Conservation (phyloP, 2,797 vertebrate genomes). For the Enoplosus armatus region DNA sequence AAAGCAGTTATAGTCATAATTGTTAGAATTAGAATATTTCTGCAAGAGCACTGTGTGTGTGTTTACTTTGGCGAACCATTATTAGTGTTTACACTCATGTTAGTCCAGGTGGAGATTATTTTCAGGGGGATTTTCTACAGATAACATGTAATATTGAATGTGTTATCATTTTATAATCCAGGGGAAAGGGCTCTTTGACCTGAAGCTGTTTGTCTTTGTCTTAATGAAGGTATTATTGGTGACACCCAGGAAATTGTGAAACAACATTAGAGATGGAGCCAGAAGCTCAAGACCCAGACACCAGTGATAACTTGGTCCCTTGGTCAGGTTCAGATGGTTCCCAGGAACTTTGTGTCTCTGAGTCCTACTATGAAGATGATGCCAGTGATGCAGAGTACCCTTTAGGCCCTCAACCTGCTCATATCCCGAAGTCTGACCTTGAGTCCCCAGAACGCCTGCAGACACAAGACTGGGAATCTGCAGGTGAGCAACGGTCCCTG, state of each 20-base stretch:
- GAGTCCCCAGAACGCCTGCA: slow-evolving; percentile 42
- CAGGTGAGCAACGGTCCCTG: slow-evolving; percentile 82
- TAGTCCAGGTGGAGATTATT: neutral
- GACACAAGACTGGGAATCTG: slow-evolving; percentile 64
- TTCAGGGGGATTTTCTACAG: neutral
- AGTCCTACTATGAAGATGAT: slow-evolving; percentile 74
- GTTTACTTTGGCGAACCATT: slow-evolving; percentile 12
- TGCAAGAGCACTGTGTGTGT: neutral
- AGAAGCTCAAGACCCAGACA: slow-evolving; percentile 55
- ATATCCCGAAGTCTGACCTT: slow-evolving; percentile 56
- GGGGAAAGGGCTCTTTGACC: neutral
- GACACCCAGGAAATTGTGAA: slow-evolving; percentile 43
- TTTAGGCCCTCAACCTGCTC: slow-evolving; percentile 52
- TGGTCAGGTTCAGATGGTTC: slow-evolving; percentile 74
- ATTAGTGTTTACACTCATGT: slow-evolving; percentile 1
- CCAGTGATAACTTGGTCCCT: slow-evolving; percentile 42
- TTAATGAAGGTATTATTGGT: slow-evolving; percentile 63
- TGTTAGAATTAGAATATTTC: neutral
- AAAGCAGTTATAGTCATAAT: neutral
- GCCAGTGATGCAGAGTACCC: slow-evolving; percentile 71
- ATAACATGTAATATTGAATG: neutral
- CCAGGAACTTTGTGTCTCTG: slow-evolving; percentile 74
- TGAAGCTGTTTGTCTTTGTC: slow-evolving; percentile 49
- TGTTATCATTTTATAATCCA: neutral
- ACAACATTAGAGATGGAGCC: slow-evolving; percentile 73